Base-by-base conservation (phyloP, 1,140 invertebrate species). In the Carcinoscorpius rotundicauda region DNA sequence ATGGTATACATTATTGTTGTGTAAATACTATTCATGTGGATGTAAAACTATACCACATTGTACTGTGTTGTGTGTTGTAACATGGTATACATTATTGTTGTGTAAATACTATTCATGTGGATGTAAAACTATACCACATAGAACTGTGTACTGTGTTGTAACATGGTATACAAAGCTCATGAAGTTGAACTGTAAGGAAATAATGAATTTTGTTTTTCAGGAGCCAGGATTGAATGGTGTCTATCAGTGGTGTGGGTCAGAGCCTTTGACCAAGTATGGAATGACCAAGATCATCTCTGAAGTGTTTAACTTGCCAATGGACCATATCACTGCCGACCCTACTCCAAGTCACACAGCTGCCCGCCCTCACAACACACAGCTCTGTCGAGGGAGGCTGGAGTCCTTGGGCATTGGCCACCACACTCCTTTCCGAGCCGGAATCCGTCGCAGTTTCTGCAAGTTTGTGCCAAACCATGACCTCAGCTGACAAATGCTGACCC, bases 261-360 rank as follows among this genome's bases (percentile, higher is more conserved):
- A 83, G 72, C 70, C 72, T 10, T 75, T 82, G 71, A 83, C 82
- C 10, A 83, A 83, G 68, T 82, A 81, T 72, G 75, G 79, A 61
- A 83, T 83, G 81, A 74, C 77, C 5, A 51, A 78, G 60, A 71
- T 72, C 4, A 83, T 83, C 75, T 78, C 79, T 4, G 67, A 76
- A 48, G 69, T 74, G 5, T 81, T 82, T 66, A 67, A 71, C 5
- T 63, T 82, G 4, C 66, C 76, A 4, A 72, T 71, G 56, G 68
- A 73, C 50, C 80, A 82, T 66, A 69, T 81, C n/a, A 66, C 60
- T 5, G 70, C 76, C 5, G 72, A 73, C 68, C 70, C 74, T 60
- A 74, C 72, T 5, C 71, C 76, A 4, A 71, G 74, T 29, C 61
- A 67, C 52, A 76, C 74, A 10, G 74, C 75, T 4, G 67, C 72